phyloP scores from a whole-genome alignment of 37 sponge, comb jelly and placozoan genomes.

The Mnemiopsis leidyi region DNA sequence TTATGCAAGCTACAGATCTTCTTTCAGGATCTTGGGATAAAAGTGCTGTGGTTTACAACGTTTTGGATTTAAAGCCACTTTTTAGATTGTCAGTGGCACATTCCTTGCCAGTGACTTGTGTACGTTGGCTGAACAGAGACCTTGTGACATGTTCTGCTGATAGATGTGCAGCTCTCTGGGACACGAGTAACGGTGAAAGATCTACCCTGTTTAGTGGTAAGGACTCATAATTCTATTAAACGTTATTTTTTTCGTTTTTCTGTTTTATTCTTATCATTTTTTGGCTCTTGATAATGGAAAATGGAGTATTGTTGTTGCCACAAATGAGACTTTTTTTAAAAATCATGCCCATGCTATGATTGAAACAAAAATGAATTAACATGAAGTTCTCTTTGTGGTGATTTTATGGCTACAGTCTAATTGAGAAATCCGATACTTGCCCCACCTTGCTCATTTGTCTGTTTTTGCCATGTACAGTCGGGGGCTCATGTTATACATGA shows the following conservation, averaged over 20 bases:
- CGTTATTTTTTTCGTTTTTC: too few species aligned
- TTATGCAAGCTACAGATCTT: too few species aligned
- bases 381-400: too few species aligned
- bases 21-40: constrained; percentile 52
- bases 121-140: neutral
- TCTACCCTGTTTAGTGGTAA: constrained; percentile 12
- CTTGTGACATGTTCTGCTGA: constrained; percentile 60
- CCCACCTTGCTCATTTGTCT: neutral
- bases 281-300: too few species aligned
- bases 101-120: constrained; percentile 39
- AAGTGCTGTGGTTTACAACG: neutral
- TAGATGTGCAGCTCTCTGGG: constrained; percentile 21
- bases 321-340: too few species aligned
- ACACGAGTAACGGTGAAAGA: neutral
- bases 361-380: too few species aligned
- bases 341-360: too few species aligned
- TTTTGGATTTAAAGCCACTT: constrained; percentile 2
- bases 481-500: too few species aligned
- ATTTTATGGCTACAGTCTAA: too few species aligned
- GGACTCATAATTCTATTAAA: too few species aligned
- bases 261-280: too few species aligned
- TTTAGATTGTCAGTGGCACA: neutral
- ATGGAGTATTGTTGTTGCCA: too few species aligned
- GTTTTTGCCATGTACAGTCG: neutral
- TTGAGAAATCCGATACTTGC: neutral